phyloP scores from a whole-genome alignment of 1,140 invertebrate species.

The Euwallacea fornicatus region DNA sequence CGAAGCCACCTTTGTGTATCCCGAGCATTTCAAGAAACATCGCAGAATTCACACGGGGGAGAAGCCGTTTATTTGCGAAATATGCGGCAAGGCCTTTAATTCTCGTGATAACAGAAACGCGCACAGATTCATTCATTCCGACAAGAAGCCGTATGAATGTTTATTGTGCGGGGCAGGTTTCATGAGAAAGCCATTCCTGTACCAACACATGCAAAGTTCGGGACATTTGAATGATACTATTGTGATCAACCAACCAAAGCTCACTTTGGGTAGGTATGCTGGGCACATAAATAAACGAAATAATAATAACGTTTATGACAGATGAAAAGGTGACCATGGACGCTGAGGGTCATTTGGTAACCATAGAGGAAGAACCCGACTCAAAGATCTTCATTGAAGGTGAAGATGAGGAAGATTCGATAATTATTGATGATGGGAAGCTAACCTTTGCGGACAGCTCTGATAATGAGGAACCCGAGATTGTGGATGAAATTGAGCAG shows the following conservation, averaged over 20 bases:
- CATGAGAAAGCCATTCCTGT: slow-evolving; percentile 79
- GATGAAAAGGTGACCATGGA: slow-evolving; percentile 22
- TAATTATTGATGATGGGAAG: slow-evolving; percentile 59
- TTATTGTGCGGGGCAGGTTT: slow-evolving; percentile 77
- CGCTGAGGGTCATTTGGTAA: slow-evolving; percentile 17
- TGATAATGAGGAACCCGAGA: slow-evolving; percentile 45
- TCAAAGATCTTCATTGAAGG: slow-evolving; percentile 59
- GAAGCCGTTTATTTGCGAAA: slow-evolving; percentile 78
- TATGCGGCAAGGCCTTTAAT: slow-evolving; percentile 81
- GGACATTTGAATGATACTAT: slow-evolving; percentile 74
- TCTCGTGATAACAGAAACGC: slow-evolving; percentile 83
- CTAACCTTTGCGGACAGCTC: slow-evolving; percentile 46
- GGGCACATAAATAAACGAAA: too few species aligned
- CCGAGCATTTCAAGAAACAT: slow-evolving; percentile 83
- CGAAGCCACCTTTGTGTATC: slow-evolving; percentile 77
- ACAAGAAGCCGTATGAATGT: slow-evolving; percentile 86
- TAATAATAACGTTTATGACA: background rate
- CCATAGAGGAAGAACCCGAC: slow-evolving; percentile 46
- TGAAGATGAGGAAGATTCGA: slow-evolving; percentile 57
- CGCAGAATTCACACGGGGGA: slow-evolving; percentile 74
- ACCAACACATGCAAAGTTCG: slow-evolving; percentile 72
- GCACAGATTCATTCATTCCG: slow-evolving; percentile 81
- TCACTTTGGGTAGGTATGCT: slow-evolving; percentile 52
- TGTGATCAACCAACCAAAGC: slow-evolving; percentile 74
- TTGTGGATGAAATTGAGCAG: slow-evolving; percentile 13